phyloP scores from a whole-genome alignment of 2,797 vertebrate species.

The Parauchenoglanis ngamensis region DNA sequence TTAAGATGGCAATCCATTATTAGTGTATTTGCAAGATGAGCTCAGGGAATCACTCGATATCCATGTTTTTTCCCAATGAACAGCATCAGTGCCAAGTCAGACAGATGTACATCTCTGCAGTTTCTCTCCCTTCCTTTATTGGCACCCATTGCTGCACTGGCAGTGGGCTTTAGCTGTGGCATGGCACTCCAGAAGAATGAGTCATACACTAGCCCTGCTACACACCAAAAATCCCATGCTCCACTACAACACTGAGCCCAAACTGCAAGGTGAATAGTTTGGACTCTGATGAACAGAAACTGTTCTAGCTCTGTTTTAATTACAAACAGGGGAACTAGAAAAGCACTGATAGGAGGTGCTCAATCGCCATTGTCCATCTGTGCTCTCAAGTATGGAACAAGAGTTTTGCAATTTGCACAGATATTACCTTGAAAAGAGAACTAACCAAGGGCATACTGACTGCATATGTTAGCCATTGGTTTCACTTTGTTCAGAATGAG shows the following conservation, averaged over 20 bases:
- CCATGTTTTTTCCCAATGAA: conserved; percentile 53
- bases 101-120: conserved; percentile 57
- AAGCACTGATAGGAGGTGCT: conserved; percentile 29
- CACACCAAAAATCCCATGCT: conserved; percentile 61
- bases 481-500: not conserved
- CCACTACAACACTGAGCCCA: conserved; percentile 47
- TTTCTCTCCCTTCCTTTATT: conserved; percentile 50
- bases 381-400: conserved; percentile 2
- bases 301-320: conserved; percentile 45
- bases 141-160: conserved; percentile 55
- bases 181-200: conserved; percentile 63
- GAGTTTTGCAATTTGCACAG: not conserved
- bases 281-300: conserved; percentile 47
- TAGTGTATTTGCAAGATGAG: conserved; percentile 59
- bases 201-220: conserved; percentile 62
- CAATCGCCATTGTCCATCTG: conserved; percentile 50
- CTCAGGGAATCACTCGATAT: conserved; percentile 50
- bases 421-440: conserved; percentile 10
- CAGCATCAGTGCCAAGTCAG: conserved; percentile 56
- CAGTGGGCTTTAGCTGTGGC: conserved; percentile 60
- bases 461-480: not conserved
- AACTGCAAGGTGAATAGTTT: conserved; percentile 56
- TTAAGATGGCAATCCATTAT: conserved; percentile 55
- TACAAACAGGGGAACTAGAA: conserved; percentile 37
- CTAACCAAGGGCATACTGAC: not conserved